Evolutionary conservation across 2,797 vertebrate genomes (phyloP), one percentile per base, ranked within the genome.

Genomic region (Lacerta bilineata): DNA sequence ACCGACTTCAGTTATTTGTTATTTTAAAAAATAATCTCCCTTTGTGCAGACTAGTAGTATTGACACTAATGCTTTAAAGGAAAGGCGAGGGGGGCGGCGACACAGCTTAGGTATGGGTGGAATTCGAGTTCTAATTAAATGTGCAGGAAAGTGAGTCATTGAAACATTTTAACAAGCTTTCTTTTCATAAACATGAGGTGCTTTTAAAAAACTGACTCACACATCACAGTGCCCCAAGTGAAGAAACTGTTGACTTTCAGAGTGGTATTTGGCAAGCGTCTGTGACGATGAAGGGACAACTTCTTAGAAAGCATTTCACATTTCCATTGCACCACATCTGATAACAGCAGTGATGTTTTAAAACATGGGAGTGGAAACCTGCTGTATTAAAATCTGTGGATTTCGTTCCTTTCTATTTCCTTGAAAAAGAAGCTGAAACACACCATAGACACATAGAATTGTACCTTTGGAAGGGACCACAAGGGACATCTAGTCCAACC

Each of bases 341-440:
- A 7, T 91, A 86, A 36, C 46, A 80, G 20, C 85, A 74, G 50
- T 84, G 64, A 23, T 9, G 88, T 27, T 87, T 90, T 50, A 83
- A 76, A 83, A 93, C 29, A 72, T 88, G 46, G 85, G n/a, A 87
- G 87, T 77, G 18, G 8, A 88, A 50, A 29, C 50, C 23, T 36
- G 9, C 23, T 68, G 36, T n/a, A 25, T 80, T 80, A 33, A 80
- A 61, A 13, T 61, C 41, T 68, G 13, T 13, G 33, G 33, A 27
- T 68, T 82, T 66, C 6, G 2, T 33, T 68, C 5, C 36, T 82
- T 82, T 82, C 10, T 39, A 27, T 81, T 41, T 25, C 4, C 36
- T 66, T 83, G 20, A 75, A 59, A 75, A n/a, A 83, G 33, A n/a
- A 72, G 13, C 15, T 59, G 11, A 41, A 9, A 41, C 8, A 68